Evolutionary conservation across 2,888 invertebrate genomes (phyloP).

Genomic region (Osedax fenrisi): DNA sequence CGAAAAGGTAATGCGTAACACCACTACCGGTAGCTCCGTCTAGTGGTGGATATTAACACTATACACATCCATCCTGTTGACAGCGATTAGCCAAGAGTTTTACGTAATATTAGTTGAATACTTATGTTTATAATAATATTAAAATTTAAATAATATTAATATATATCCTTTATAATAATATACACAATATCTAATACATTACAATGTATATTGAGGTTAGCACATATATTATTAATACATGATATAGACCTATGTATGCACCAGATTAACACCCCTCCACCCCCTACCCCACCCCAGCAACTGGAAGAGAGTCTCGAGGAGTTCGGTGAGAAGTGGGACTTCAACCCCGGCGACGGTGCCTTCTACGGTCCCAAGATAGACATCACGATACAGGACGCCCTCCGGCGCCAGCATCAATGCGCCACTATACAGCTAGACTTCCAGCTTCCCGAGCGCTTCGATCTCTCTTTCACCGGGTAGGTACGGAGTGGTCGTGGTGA

Average conservation of each 20-base stretch:
- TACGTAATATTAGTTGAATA: no score
- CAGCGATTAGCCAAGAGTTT: no score
- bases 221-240: no score
- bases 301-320: slow-evolving; percentile 70
- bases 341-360: slow-evolving; percentile 91
- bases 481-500: slow-evolving; percentile 32
- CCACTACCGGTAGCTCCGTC: no score
- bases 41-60: no score
- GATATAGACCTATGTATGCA: no score
- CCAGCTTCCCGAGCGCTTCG: slow-evolving; percentile 82
- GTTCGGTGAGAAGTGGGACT: slow-evolving; percentile 74
- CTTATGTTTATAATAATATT: no score
- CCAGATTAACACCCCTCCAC: neutral
- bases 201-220: no score
- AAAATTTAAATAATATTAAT: no score
- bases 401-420: slow-evolving; percentile 79
- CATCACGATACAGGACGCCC: slow-evolving; percentile 83
- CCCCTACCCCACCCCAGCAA: slow-evolving; percentile 54
- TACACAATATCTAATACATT: no score
- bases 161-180: no score
- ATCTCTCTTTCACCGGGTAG: slow-evolving; percentile 59
- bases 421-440: slow-evolving; percentile 97
- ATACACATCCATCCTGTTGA: no score
- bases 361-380: slow-evolving; percentile 99
- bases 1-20: slow-evolving; percentile 44